Evolutionary conservation across 2,888 invertebrate species (phyloP).

Genomic region (Beris chalybata): DNA sequence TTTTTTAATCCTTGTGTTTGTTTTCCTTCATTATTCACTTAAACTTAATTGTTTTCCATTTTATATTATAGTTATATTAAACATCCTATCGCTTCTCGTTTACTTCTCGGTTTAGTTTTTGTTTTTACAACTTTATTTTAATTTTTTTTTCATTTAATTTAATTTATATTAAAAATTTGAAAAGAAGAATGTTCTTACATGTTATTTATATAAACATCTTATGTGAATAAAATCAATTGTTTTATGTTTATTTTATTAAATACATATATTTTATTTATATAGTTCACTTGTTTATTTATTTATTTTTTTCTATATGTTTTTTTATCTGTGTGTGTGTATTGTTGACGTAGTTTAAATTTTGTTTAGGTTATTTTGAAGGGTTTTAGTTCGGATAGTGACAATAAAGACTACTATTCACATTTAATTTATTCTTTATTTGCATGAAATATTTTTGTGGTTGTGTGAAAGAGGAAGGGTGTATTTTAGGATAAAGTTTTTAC

Average conservation of each 20-base stretch:
- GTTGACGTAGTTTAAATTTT: slow-evolving; percentile 30
- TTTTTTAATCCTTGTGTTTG: slow-evolving; percentile 28
- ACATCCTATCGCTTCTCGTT: slow-evolving; percentile 13
- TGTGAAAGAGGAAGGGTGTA: slow-evolving; percentile 13
- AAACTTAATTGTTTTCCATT: slow-evolving; percentile 34
- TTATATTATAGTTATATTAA: slow-evolving; percentile 29
- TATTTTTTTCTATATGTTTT: slow-evolving; percentile 22
- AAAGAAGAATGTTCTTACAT: slow-evolving; percentile 20
- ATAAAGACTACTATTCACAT: slow-evolving; percentile 26
- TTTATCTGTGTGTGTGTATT: slow-evolving; percentile 23
- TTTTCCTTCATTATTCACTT: slow-evolving; percentile 30
- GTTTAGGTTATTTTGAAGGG: too few relatives aligned
- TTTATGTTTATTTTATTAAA: too few relatives aligned
- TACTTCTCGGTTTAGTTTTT: slow-evolving; percentile 9
- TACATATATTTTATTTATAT: neutral
- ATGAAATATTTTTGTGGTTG: neutral
- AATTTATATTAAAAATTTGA: slow-evolving; percentile 24
- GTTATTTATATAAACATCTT: slow-evolving; percentile 25
- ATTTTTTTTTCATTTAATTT: slow-evolving; percentile 16
- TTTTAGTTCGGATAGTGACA: too few relatives aligned
- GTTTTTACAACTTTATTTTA: slow-evolving; percentile 12
- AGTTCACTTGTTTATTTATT: slow-evolving; percentile 18
- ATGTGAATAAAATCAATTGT: slow-evolving; percentile 10
- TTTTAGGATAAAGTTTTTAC: slow-evolving; percentile 11
- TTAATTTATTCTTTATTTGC: slow-evolving; percentile 7